A percentile compares a stretch with the other conserved stretches of the same genome.
Evolutionary conservation across 2,888 invertebrate genomes (phyloP).

Genomic region (Gari tellinella): DNA sequence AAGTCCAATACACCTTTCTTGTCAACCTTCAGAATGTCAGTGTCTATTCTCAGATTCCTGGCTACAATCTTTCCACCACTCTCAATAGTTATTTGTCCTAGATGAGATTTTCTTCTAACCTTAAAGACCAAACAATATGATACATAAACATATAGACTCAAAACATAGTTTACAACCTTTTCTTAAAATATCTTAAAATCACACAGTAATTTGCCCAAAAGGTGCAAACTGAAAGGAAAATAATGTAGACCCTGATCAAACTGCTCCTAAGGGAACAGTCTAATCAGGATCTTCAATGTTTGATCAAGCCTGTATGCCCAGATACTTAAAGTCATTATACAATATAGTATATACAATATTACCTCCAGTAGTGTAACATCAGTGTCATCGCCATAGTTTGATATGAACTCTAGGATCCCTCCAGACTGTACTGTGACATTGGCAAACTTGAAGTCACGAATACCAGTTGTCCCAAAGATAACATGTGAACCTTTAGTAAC

Average conservation of each 20-base stretch:
- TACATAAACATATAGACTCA: too few species aligned
- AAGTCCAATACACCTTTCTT: slow-evolving; percentile 57
- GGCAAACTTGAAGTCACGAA: slow-evolving; percentile 50
- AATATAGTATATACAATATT: too few species aligned
- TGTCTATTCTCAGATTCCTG: slow-evolving; percentile 54
- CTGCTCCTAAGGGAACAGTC: too few species aligned
- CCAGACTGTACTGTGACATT: slow-evolving; percentile 69
- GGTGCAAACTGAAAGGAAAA: too few species aligned
- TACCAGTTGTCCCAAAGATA: slow-evolving; percentile 53
- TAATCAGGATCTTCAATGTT: too few species aligned
- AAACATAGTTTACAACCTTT: too few species aligned
- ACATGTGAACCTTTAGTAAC: slow-evolving; percentile 43
- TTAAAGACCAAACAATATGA: too few species aligned
- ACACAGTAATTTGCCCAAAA: too few species aligned
- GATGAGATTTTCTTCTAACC: slow-evolving; percentile 2
- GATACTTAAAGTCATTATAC: too few species aligned
- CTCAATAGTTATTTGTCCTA: slow-evolving; percentile 56
- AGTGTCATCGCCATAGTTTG: slow-evolving; percentile 48
- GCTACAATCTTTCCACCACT: slow-evolving; percentile 64
- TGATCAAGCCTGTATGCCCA: too few species aligned
- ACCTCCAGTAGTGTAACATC: slow-evolving; percentile 37
- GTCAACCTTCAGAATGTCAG: slow-evolving; percentile 65
- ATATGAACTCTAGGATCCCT: slow-evolving; percentile 53
- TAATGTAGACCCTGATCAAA: too few species aligned
- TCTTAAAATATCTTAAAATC: too few species aligned